These are phyloP conservation scores for Eilema depressum DNA, from an alignment of 2,888 invertebrate species.

Conservation along the genomic window DNA sequence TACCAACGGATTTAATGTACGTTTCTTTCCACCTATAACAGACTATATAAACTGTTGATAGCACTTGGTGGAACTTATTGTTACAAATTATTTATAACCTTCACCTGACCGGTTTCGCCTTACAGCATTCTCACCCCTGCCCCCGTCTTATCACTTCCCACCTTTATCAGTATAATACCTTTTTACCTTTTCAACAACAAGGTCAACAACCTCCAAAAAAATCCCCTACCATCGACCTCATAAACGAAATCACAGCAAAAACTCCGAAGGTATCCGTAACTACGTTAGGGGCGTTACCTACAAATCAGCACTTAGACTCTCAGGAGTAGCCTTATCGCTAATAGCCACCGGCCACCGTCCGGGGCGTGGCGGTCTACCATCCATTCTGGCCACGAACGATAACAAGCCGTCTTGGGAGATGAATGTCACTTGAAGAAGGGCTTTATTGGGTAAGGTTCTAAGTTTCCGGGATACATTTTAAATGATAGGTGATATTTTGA, in stretches of 20 bases:
- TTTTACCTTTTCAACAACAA: not conserved
- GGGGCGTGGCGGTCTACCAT: slow-evolving; percentile 35
- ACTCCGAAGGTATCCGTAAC: not conserved
- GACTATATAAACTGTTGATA: too few species aligned
- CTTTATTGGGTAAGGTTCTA: not conserved
- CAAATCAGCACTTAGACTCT: slow-evolving; percentile 10
- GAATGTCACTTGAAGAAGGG: slow-evolving; percentile 8
- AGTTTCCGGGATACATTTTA: too few species aligned
- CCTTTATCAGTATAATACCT: too few species aligned
- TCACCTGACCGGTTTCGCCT: too few species aligned
- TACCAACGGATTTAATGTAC: too few species aligned
- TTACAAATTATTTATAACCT: too few species aligned
- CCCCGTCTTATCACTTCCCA: too few species aligned
- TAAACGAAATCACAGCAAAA: slow-evolving; percentile 10
- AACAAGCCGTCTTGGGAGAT: slow-evolving; percentile 15
- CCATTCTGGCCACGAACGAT: slow-evolving; percentile 26
- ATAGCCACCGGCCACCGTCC: not conserved
- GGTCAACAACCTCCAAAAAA: not conserved
- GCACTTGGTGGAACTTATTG: too few species aligned
- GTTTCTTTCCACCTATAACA: too few species aligned
- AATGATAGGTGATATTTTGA: too few species aligned
- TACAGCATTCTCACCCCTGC: too few species aligned
- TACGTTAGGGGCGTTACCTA: slow-evolving; percentile 14
- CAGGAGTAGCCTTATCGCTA: slow-evolving; percentile 3
- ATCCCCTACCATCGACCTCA: not conserved